Conservation (phyloP, 2,113 vertebrate genomes). For the Columba janthina region DNA sequence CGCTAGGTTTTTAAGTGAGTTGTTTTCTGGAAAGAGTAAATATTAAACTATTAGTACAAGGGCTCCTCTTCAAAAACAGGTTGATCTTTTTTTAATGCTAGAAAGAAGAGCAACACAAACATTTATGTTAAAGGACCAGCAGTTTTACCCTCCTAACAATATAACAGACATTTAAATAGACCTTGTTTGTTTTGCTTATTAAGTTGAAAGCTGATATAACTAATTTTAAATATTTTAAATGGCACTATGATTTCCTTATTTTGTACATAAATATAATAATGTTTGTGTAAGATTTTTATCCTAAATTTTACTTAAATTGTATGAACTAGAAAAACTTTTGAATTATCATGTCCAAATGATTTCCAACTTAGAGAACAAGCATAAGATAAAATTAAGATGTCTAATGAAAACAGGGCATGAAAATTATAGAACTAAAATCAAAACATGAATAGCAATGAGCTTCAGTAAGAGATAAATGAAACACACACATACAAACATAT, state of each 20-base stretch:
- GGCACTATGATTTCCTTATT: not conserved
- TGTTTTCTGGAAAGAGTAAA: slow-evolving; percentile 12
- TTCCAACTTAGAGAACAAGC: not conserved
- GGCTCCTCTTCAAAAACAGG: not conserved
- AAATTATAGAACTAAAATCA: not conserved
- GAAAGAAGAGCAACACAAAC: slow-evolving; percentile 8
- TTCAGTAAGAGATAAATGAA: not conserved
- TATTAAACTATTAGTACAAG: not conserved
- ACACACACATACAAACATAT: not conserved
- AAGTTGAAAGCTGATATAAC: not conserved
- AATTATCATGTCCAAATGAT: not conserved
- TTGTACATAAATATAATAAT: not conserved
- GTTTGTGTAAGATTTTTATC: not conserved
- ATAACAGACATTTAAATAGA: not conserved
- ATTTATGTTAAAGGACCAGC: not conserved
- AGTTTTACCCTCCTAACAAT: not conserved
- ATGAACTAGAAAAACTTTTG: not conserved
- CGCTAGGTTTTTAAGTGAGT: not conserved
- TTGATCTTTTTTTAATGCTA: not conserved
- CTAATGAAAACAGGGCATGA: not conserved
- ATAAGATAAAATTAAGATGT: not conserved
- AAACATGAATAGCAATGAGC: not conserved
- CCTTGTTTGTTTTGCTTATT: not conserved
- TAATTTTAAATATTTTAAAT: not conserved
- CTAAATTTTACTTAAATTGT: not conserved